Conservation (phyloP, 2,113 vertebrate species). For the Pluvialis apricaria region DNA sequence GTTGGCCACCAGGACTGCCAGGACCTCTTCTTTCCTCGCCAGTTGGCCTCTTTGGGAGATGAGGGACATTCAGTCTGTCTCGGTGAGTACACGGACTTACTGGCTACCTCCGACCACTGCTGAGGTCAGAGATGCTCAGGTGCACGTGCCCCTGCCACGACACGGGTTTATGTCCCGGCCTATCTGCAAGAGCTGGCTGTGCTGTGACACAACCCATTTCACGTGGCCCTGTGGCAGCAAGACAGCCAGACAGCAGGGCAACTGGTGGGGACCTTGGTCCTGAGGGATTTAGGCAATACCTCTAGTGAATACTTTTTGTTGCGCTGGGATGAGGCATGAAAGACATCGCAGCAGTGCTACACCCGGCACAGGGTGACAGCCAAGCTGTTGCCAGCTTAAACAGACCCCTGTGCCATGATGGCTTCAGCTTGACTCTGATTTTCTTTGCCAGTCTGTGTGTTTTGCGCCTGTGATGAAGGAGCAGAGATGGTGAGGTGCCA, state of each 20-base stretch:
- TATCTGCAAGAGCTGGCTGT: not conserved
- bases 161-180: not conserved
- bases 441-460: not conserved
- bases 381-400: not conserved
- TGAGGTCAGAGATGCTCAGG: not conserved
- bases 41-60: not conserved
- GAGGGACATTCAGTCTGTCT: not conserved
- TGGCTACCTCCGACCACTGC: rapidly evolving
- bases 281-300: not conserved
- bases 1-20: not conserved
- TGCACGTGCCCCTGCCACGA: rapidly evolving
- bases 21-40: not conserved
- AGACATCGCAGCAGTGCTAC: not conserved
- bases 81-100: not conserved
- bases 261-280: not conserved
- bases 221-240: not conserved
- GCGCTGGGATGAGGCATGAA: not conserved
- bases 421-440: not conserved
- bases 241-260: not conserved
- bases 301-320: not conserved
- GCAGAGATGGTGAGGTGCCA: not conserved
- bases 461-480: not conserved
- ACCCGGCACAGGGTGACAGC: not conserved
- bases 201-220: not conserved
- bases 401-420: not conserved